Base-by-base conservation (phyloP, 2,888 invertebrate genomes). In the Ectropis crepuscularia region DNA sequence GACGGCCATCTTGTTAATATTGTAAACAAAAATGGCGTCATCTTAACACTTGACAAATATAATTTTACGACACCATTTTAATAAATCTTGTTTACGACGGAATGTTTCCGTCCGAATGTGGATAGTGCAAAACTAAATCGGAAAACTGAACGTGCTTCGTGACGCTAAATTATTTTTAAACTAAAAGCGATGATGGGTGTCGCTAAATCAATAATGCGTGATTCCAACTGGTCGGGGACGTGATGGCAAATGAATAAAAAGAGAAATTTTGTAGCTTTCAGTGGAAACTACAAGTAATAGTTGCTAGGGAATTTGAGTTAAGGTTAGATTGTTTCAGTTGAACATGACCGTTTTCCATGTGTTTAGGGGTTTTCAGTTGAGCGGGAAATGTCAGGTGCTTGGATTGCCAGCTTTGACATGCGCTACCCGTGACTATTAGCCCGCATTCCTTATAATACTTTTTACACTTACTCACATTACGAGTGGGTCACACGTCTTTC, bases 401-500 rank as follows among this genome's bases (percentile, higher is more conserved):
- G 83, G 85, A 83, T 86, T 86, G 86, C 82, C 86, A 88, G 88
- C 87, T 77, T 82, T 77, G 71, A 77, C 92, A 92, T 92, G 92
- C 92, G 89, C 90, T 91, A 91, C 86, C 90, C 88, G 89, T 88
- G 88, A 78, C 85, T 88, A 86, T 80, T 83, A 86, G 85, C 85
- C 89, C 88, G 78, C 92, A 91, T 92, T 92, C 89, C 85, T 85
- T 80, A 83, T 78, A 86, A 83, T 83, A 81, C 78, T 84, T 85
- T 88, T 78, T 86, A 86, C 83, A 92, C 92, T 92, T 92, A 92
- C 92, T 82, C 88, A 82, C 57, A 71, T 58, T 61, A 76, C 77
- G 81, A 87, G 85, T 86, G 87, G 82, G 77, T 89, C 89, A 89
- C 89, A 89, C 88, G 87, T 89, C 89, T 88, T 87, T 92, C 90